phyloP scores from a whole-genome alignment of 2,113 vertebrate species.

The Pungitius pungitius region DNA sequence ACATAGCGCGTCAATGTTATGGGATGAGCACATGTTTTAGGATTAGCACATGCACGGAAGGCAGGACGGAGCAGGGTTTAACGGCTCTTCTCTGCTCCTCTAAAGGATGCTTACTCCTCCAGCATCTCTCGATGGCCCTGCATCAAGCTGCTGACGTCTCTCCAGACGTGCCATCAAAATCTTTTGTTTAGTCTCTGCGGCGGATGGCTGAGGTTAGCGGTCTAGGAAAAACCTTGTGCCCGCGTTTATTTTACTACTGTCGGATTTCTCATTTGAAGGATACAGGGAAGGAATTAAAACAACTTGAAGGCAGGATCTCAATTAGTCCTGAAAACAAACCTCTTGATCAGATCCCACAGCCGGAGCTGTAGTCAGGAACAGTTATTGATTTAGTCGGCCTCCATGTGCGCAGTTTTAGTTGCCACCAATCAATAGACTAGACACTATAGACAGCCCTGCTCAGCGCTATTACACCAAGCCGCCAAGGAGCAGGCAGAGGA shows the following conservation, averaged over 20 bases:
- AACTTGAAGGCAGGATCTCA: conserved; percentile 13
- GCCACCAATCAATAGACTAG: conserved; percentile 57
- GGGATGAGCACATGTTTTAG: conserved; percentile 5
- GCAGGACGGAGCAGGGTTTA: conserved; percentile 3
- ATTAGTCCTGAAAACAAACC: conserved; percentile 1
- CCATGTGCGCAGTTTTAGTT: conserved; percentile 42
- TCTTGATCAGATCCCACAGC: not conserved
- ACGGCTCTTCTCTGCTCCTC: conserved; percentile 6
- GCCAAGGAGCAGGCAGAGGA: conserved; percentile 50
- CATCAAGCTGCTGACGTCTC: conserved; percentile 32
- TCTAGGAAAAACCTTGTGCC: conserved; percentile 6
- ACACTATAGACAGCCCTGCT: conserved; percentile 49
- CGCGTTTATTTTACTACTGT: conserved; percentile 14
- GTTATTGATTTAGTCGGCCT: conserved; percentile 32
- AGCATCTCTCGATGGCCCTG: conserved; percentile 30
- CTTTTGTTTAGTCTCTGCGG: conserved; percentile 35
- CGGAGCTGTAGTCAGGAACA: conserved; percentile 30
- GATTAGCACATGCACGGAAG: not conserved
- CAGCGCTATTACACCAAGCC: conserved; percentile 59
- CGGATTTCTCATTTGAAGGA: conserved; percentile 16
- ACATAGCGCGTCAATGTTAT: not conserved
- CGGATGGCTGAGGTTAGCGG: not conserved
- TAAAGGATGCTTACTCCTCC: conserved; percentile 25
- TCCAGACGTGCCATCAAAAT: conserved; percentile 24
- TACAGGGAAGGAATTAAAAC: conserved; percentile 16